phyloP scores from a whole-genome alignment of 2,113 vertebrate genomes.

The Fulmarus glacialis region DNA sequence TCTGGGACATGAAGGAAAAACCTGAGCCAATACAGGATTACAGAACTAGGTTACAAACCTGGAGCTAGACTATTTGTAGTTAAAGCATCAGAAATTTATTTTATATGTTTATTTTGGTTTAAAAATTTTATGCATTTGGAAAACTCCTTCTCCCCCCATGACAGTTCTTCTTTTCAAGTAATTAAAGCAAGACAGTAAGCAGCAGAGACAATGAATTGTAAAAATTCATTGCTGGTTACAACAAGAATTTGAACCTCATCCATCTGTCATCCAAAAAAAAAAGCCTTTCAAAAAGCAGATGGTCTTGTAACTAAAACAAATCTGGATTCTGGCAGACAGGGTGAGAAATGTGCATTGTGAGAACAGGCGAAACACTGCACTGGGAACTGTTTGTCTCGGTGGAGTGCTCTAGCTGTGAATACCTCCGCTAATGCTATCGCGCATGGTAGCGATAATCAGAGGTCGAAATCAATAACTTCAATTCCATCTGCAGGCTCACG shows the following conservation, averaged over 20 bases:
- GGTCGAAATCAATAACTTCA: not conserved
- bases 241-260: conserved; percentile 35
- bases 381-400: not conserved
- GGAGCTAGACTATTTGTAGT: conserved; percentile 7
- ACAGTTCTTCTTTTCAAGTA: conserved; percentile 22
- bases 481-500: not conserved
- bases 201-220: conserved; percentile 49
- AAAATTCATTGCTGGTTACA: conserved; percentile 43
- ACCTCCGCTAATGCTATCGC: not conserved
- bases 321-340: conserved; percentile 53
- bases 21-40: conserved; percentile 16
- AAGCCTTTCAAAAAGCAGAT: conserved; percentile 43
- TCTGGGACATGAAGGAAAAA: conserved; percentile 47
- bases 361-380: not conserved
- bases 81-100: conserved; percentile 21
- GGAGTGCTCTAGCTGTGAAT: not conserved
- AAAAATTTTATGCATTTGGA: not conserved
- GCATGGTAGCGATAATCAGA: not conserved
- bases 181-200: conserved; percentile 50
- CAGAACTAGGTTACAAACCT: conserved; percentile 33
- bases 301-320: conserved; percentile 56
- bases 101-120: conserved; percentile 14
- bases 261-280: conserved; percentile 17
- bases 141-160: not conserved
- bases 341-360: conserved; percentile 7